Percentiles rank a stretch among this genome's conserved stretches.
phyloP scores from a whole-genome alignment of 2,113 vertebrate genomes.

The Elanus axillaris region DNA sequence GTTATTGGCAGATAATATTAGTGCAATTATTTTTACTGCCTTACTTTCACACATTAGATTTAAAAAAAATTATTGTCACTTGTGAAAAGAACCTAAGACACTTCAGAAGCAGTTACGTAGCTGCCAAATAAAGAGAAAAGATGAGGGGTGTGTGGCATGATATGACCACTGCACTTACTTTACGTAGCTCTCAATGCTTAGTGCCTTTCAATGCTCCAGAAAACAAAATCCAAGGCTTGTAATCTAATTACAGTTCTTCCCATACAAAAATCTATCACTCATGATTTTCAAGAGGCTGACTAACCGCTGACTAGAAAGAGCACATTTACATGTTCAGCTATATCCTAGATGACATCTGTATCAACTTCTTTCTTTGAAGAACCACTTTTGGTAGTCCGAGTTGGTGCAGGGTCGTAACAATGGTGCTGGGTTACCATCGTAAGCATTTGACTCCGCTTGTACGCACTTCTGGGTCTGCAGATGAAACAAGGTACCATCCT shows the following conservation, averaged over 20 bases:
- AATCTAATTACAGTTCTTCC: constrained; percentile 34
- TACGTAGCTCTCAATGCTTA: constrained; percentile 1
- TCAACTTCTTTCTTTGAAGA: constrained; percentile 84
- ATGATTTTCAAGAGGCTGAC: not conserved
- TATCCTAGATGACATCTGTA: not conserved
- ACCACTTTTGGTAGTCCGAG: constrained; percentile 85
- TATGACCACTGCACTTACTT: not conserved
- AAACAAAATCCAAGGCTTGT: not conserved
- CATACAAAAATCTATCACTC: constrained; percentile 31
- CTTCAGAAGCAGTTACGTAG: constrained; percentile 29
- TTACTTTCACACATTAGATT: constrained; percentile 36
- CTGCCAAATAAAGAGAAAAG: constrained; percentile 32
- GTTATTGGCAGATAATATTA: constrained; percentile 39
- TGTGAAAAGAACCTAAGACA: constrained; percentile 11
- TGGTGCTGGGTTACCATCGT: constrained; percentile 74
- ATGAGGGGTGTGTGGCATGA: not conserved
- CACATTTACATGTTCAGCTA: not conserved
- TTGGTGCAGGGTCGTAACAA: constrained; percentile 78
- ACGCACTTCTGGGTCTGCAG: constrained; percentile 83
- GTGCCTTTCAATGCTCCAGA: constrained; percentile 30
- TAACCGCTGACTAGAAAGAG: not conserved
- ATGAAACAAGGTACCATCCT: constrained; percentile 88
- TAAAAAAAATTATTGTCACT: constrained; percentile 23
- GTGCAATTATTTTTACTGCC: constrained; percentile 53
- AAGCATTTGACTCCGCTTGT: constrained; percentile 71